A percentile compares a stretch with the other conserved stretches of the same genome.
Evolutionary conservation across 2,113 vertebrate genomes (phyloP).

Genomic region (Sinocyclocheilus rhinocerous): DNA sequence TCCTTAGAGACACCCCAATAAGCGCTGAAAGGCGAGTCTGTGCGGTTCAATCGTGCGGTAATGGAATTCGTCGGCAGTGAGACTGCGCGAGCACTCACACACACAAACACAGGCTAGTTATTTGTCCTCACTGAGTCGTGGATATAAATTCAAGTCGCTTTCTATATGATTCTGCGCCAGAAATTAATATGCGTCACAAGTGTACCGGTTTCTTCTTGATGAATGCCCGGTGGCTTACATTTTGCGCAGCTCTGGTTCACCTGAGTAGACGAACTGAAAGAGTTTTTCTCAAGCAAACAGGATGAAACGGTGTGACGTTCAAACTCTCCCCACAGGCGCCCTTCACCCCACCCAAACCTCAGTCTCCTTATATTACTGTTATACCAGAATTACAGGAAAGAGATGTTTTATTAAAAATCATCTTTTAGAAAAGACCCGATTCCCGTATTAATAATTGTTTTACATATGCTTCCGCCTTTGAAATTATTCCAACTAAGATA

Average conservation of each 20-base stretch:
- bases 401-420: not conserved
- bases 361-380: not conserved
- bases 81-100: slow-evolving; percentile 65
- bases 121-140: slow-evolving; percentile 63
- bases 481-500: not conserved
- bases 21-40: slow-evolving; percentile 45
- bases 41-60: slow-evolving; percentile 51
- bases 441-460: not conserved
- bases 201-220: not conserved
- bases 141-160: not conserved
- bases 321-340: slow-evolving; percentile 66
- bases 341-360: slow-evolving; percentile 54
- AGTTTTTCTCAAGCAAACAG: slow-evolving; percentile 67
- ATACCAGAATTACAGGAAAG: not conserved
- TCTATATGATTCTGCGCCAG: not conserved
- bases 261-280: not conserved
- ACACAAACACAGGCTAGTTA: slow-evolving; percentile 64
- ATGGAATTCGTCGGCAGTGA: slow-evolving; percentile 71
- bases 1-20: slow-evolving; percentile 50
- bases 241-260: not conserved
- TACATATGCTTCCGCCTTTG: not conserved
- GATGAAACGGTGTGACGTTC: slow-evolving; percentile 69
- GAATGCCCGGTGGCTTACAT: not conserved
- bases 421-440: not conserved
- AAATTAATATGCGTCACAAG: slow-evolving; percentile 11